Conservation (phyloP, 1,140 invertebrate species). For the Zaprionus africanus region DNA sequence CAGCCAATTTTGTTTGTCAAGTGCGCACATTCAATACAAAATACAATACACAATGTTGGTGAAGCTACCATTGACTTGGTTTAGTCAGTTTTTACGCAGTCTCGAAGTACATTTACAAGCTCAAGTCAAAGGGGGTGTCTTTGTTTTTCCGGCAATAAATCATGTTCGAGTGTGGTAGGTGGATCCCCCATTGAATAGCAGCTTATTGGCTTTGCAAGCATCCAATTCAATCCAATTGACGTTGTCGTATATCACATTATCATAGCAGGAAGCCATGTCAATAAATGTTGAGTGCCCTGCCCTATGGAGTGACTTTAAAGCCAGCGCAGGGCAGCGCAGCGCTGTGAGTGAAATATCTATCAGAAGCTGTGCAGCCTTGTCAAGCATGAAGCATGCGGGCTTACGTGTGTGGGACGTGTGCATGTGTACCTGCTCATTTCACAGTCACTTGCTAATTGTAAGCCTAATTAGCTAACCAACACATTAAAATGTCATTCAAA, state of each 20-base stretch:
- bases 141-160: conserved; percentile 79
- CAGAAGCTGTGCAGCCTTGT: not conserved
- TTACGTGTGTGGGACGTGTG: conserved; percentile 11
- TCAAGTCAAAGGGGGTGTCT: conserved; percentile 65
- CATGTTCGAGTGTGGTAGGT: conserved; percentile 59
- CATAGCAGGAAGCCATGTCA: conserved; percentile 76
- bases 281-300: conserved; percentile 58
- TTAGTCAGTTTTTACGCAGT: conserved; percentile 28
- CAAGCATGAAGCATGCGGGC: conserved; percentile 9
- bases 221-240: conserved; percentile 69
- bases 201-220: conserved; percentile 79
- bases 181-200: conserved; percentile 71
- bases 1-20: conserved; percentile 29
- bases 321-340: conserved; percentile 7
- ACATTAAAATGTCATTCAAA: conserved; percentile 66
- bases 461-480: conserved; percentile 71
- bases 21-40: conserved; percentile 13
- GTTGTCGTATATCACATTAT: conserved; percentile 82
- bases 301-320: conserved; percentile 63
- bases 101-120: conserved; percentile 31
- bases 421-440: conserved; percentile 32
- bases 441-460: conserved; percentile 58
- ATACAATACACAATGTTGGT: conserved; percentile 39
- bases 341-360: conserved; percentile 24
- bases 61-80: conserved; percentile 58